Evolutionary conservation across 2,888 invertebrate species (phyloP), one percentile per base, ranked within the genome.

Genomic region (Scelioninae gen. 2): DNA sequence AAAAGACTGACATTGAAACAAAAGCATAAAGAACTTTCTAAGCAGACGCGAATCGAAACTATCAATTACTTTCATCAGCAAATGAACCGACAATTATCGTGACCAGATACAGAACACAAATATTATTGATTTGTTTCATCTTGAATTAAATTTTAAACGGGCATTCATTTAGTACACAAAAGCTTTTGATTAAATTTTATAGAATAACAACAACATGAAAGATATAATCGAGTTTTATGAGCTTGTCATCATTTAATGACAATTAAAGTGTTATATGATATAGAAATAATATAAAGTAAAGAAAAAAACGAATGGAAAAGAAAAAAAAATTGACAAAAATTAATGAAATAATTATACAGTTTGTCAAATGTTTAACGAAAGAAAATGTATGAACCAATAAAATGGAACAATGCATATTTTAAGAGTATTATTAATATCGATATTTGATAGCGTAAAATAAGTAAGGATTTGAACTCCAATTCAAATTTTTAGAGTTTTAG

Each of bases 1-100:
- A 31, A 7, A 33, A 13, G 33, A 57, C 43, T 28, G 7, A 39
- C 11, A 1, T 35, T 16, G 10, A 55, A 55, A n/a, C 5, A 28
- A 22, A 16, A 41, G 28, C 19, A 28, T 16, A 22, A 25, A 35
- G 4, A 33, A 25, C 57, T 68, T 33, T 63, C 31, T 69, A 70
- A 63, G 70, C 50, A 55, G 48, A 63, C 41, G 48, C 48, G 25
- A 18, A 37, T 45, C 15, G 2, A 28, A 48, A 46, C 11, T 22
- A 64, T 64, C 64, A 71, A 71, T 71, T 64, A 53, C 52, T 60
- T 69, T 69, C 60, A 50, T 48, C 13, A 57, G 48, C 46, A 45
- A 45, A 11, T 31, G 15, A 60, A 37, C 28, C 35, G 33, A 28
- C 50, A 19, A 37, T 37, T 60, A 13, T 25, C 15, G n/a, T 39